Evolutionary conservation across 2,113 vertebrate genomes (phyloP), one percentile per base, ranked within the genome.

Genomic region (Propithecus coquereli): DNA sequence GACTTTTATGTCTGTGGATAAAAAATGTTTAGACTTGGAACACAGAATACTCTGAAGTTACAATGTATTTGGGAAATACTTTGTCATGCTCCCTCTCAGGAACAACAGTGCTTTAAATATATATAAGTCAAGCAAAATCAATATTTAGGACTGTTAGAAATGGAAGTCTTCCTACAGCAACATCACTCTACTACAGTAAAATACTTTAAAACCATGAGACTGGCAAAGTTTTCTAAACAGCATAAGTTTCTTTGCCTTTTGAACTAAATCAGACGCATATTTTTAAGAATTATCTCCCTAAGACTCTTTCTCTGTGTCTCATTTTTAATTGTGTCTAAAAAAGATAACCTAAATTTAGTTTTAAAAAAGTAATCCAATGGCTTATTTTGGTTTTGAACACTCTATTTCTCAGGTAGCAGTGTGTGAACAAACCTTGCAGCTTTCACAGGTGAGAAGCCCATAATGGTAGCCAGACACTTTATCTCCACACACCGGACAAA

Each of bases 391-490:
- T 23, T 85, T 43, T 43, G 52, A 50, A 7, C 80, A 50, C 32
- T 94, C 0, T 50, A 59, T 86, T 89, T 94, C 88, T 59, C 95
- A 97, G 97, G 90, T 25, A 97, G 73, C 74, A 97, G 94, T 79
- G 52, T 52, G 43, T 85, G 25, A 95, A 98, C 99, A 96, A 97
- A 99, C 99, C 99, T 99, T 99, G 99, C 99, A 99, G 97, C 99
- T 99, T 98, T 99, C 99, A 97, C 99, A 99, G 98, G 99, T 99
- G 98, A 99, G 99, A 54, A 99, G 99, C 96, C 99, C 99, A 52
- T 99, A 99, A 97, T 99, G 99, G 98, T 99, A 99, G 32, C 99
- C 99, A 73, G 99, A 99, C 92, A 99, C 99, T 98, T 99, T 99
- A 98, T 99, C 99, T 98, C 99, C 99, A 92, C 99, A 99, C 94